Conservation (phyloP, 2,797 vertebrate genomes). For the Linurgus olivaceus region DNA sequence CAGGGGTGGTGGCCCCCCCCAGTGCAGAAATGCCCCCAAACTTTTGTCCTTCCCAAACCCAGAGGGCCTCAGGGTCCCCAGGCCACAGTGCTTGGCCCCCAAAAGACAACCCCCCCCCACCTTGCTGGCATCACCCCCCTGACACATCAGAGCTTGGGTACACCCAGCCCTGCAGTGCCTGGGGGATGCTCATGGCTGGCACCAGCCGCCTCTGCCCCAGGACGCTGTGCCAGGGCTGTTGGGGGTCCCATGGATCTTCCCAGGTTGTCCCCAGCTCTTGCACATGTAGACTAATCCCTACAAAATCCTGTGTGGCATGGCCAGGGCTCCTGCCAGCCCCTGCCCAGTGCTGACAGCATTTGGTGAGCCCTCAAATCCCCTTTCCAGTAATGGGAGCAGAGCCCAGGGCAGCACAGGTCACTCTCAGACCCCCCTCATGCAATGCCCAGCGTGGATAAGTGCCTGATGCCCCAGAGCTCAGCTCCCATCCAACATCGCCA, state of each 20-base stretch:
- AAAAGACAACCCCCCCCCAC: rapidly evolving
- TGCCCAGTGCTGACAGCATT: rapidly evolving
- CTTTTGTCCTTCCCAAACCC: background rate
- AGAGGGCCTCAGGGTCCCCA: background rate
- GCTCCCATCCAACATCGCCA: background rate
- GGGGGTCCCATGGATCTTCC: background rate
- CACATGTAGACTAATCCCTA: rapidly evolving
- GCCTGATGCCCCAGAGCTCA: background rate
- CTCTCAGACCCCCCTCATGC: rapidly evolving
- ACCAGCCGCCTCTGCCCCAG: background rate
- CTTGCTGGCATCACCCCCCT: rapidly evolving
- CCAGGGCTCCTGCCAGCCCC: background rate
- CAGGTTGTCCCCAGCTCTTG: rapidly evolving
- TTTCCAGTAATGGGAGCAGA: rapidly evolving
- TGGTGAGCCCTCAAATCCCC: rapidly evolving
- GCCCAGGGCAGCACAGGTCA: rapidly evolving
- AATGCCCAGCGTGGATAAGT: background rate
- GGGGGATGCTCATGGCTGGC: background rate
- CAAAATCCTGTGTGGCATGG: rapidly evolving
- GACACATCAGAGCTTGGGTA: rapidly evolving
- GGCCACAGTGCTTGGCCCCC: rapidly evolving
- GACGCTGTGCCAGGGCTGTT: background rate
- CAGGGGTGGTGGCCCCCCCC: rapidly evolving
- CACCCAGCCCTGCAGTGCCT: background rate
- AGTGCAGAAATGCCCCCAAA: background rate